Conservation (phyloP, 1,140 invertebrate species). For the Calliphora vicina region DNA sequence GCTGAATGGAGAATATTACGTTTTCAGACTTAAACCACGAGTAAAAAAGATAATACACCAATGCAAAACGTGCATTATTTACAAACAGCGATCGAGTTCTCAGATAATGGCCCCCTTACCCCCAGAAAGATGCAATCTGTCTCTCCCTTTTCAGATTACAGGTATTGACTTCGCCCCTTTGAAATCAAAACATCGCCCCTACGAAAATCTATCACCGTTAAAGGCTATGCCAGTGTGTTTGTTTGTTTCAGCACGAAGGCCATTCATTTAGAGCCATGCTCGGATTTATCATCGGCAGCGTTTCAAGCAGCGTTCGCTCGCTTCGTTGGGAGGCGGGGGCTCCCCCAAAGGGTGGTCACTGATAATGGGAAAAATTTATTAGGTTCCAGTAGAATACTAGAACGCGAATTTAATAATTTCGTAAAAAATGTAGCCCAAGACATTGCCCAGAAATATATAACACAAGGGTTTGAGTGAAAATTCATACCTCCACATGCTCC, state of each 20-base stretch:
- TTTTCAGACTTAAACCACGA: no score
- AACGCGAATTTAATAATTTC: not conserved
- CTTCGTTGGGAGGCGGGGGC: no score
- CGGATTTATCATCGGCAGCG: no score
- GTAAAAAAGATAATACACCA: no score
- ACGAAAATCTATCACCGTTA: not conserved
- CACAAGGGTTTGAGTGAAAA: constrained; percentile 16
- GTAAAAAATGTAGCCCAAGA: not conserved
- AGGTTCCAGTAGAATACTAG: not conserved
- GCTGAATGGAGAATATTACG: not conserved
- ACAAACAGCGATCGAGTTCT: no score
- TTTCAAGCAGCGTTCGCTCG: no score
- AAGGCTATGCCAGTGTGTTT: constrained; percentile 13
- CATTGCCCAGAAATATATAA: not conserved
- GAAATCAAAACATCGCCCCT: not conserved
- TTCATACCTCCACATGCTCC: no score
- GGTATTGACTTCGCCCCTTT: not conserved
- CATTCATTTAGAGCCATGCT: no score
- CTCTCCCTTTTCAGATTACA: not conserved
- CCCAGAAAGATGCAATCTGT: not conserved
- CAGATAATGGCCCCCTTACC: no score
- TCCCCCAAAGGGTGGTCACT: not conserved
- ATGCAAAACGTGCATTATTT: no score
- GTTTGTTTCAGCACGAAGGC: no score
- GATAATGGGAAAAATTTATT: not conserved